These are phyloP conservation scores for Hoplodrina blanda DNA, from an alignment of 2,888 invertebrate genomes.

Conservation along the genomic window DNA sequence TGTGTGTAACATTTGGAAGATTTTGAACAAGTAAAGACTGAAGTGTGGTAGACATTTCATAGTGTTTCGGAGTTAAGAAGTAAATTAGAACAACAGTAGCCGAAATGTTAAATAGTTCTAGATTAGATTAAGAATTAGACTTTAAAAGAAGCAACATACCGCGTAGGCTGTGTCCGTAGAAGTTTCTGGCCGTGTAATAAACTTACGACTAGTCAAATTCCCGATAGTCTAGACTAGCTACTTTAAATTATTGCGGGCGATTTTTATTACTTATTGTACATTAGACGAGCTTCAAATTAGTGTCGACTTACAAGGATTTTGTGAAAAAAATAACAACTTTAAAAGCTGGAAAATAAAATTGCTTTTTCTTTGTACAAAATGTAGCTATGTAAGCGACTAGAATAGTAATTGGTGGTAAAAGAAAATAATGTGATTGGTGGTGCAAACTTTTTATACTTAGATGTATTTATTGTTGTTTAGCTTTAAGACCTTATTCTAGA, in stretches of 20 bases:
- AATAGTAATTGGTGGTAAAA: slow-evolving; percentile 80
- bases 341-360: slow-evolving; percentile 62
- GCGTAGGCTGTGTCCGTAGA: slow-evolving; percentile 81
- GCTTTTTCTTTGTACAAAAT: slow-evolving; percentile 71
- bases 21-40: slow-evolving; percentile 70
- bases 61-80: slow-evolving; percentile 74
- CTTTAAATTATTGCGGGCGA: slow-evolving; percentile 80
- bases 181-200: slow-evolving; percentile 78
- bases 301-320: slow-evolving; percentile 68
- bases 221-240: slow-evolving; percentile 81
- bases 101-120: slow-evolving; percentile 77
- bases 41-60: slow-evolving; percentile 84
- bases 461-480: slow-evolving; percentile 81
- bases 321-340: slow-evolving; percentile 63
- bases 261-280: slow-evolving; percentile 78
- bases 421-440: slow-evolving; percentile 85
- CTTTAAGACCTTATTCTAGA: slow-evolving; percentile 77
- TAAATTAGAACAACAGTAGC: slow-evolving; percentile 82
- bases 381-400: slow-evolving; percentile 78
- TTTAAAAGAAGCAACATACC: slow-evolving; percentile 66
- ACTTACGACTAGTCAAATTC: slow-evolving; percentile 73
- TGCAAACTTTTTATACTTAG: slow-evolving; percentile 86
- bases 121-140: slow-evolving; percentile 83
- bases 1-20: slow-evolving; percentile 75
- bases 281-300: slow-evolving; percentile 82